Evolutionary conservation across 2,797 vertebrate species (phyloP).

Genomic region (Myotis pilosus): DNA sequence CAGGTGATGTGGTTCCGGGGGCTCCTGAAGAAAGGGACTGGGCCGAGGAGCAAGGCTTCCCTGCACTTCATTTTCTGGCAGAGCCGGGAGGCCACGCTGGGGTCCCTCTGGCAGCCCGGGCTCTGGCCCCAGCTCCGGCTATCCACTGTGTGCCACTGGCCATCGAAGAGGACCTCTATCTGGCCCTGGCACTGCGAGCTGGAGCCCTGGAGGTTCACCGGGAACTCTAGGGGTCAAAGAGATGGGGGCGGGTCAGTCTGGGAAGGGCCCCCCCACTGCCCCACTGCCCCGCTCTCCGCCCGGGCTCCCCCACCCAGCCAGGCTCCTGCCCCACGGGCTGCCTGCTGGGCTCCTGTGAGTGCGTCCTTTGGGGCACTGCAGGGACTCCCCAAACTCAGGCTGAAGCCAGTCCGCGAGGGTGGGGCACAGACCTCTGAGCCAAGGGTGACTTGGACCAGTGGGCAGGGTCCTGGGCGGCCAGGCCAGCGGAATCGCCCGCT

Average conservation of each 20-base stretch:
- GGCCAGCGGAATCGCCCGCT: fast-evolving
- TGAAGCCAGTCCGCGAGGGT: not conserved
- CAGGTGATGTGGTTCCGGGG: not conserved
- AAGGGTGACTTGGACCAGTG: not conserved
- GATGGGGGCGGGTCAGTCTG: not conserved
- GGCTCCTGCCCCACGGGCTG: not conserved
- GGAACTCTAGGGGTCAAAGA: not conserved
- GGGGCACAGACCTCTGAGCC: not conserved
- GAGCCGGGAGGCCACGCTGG: fast-evolving
- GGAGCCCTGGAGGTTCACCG: fast-evolving
- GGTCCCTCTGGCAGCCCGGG: fast-evolving
- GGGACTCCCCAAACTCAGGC: not conserved
- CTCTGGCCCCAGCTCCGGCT: not conserved
- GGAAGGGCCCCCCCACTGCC: not conserved
- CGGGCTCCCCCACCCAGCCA: fast-evolving
- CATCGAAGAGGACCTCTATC: not conserved
- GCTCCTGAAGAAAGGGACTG: fast-evolving
- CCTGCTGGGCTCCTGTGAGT: not conserved
- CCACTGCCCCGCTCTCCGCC: not conserved
- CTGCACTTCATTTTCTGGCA: conserved; percentile 67
- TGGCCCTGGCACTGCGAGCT: conserved; percentile 71
- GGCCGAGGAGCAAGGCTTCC: fast-evolving
- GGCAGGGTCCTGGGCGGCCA: not conserved
- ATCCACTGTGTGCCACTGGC: fast-evolving
- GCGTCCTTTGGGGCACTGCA: not conserved